Evolutionary conservation across 2,888 invertebrate genomes (phyloP).

Genomic region (Auanema sp.): DNA sequence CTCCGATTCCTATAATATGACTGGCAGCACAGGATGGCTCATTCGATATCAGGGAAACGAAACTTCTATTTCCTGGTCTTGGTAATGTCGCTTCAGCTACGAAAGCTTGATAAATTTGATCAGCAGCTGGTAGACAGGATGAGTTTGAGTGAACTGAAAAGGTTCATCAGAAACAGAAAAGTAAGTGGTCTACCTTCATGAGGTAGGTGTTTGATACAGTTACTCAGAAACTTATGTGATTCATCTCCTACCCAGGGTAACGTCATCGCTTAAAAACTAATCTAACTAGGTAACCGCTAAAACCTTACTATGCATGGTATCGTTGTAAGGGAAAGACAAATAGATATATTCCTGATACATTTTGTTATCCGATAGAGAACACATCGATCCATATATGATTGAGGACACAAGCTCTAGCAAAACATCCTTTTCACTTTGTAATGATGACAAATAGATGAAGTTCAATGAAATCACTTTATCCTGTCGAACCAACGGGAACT

Average conservation of each 20-base stretch:
- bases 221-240: constrained; percentile 11
- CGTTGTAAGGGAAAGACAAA: constrained; percentile 8
- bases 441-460: constrained; percentile 27
- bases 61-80: no score
- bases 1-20: neutral
- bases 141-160: no score
- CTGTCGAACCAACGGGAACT: constrained; percentile 33
- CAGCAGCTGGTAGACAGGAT: no score
- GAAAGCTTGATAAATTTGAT: no score
- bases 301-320: constrained; percentile 7
- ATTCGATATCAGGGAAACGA: no score
- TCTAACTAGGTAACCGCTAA: neutral
- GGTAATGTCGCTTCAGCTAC: no score
- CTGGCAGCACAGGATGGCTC: no score
- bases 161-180: neutral
- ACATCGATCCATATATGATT: constrained; percentile 26
- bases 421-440: constrained; percentile 20
- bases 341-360: constrained; percentile 33
- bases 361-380: constrained; percentile 26
- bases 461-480: constrained; percentile 26
- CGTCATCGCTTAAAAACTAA: constrained; percentile 4
- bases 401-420: constrained; percentile 21
- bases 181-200: neutral
- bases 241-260: constrained; percentile 18
- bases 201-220: constrained; percentile 11